Conservation (phyloP, 2,113 vertebrate genomes). For the Ophthalmolycus amberensis region DNA sequence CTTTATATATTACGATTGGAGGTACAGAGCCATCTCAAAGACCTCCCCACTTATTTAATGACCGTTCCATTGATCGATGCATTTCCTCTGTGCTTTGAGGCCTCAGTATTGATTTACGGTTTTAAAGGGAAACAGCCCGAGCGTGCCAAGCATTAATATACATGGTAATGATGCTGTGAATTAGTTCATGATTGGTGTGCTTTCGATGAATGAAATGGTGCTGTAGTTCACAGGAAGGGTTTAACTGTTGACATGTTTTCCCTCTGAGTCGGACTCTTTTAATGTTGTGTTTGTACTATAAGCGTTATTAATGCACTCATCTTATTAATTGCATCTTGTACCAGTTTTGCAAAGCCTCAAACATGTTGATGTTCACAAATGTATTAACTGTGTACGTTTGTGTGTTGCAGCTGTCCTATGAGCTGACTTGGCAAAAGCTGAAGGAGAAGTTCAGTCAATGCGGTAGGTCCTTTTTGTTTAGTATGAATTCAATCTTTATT, state of each 20-base stretch:
- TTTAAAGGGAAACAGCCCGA: not conserved
- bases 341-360: not conserved
- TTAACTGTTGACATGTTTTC: not conserved
- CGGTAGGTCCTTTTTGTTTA: slow-evolving; percentile 84
- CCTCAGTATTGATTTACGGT: not conserved
- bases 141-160: not conserved
- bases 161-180: slow-evolving; percentile 14
- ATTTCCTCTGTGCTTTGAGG: not conserved
- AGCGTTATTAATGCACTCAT: not conserved
- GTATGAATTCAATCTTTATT: not conserved
- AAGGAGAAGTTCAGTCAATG: slow-evolving; percentile 99
- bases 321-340: not conserved
- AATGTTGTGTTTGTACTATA: not conserved
- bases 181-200: not conserved
- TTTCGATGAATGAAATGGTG: not conserved
- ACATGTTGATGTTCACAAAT: not conserved
- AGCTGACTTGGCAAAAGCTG: slow-evolving; percentile 98
- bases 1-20: too few relatives aligned
- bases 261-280: not conserved
- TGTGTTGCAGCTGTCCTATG: slow-evolving; percentile 94
- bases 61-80: not conserved
- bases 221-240: not conserved
- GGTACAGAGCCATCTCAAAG: not conserved
- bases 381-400: slow-evolving; percentile 23
- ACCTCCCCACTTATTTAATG: not conserved